Conservation (phyloP, 2,888 invertebrate genomes). For the Hypomecis atomaria region DNA sequence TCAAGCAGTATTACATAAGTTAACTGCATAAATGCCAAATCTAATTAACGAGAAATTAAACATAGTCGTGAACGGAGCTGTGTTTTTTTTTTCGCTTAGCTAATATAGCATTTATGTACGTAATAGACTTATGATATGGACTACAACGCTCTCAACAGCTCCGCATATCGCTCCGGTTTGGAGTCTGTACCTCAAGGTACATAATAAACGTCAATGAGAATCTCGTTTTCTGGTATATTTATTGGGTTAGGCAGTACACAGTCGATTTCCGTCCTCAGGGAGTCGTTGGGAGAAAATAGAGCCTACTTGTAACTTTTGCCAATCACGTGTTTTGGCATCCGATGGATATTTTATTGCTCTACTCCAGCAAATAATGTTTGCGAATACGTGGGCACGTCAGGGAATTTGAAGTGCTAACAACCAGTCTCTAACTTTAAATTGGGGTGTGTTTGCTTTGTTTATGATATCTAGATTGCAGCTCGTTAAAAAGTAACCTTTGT, state of each 20-base stretch:
- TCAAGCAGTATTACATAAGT: too few species aligned
- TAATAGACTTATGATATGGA: too few species aligned
- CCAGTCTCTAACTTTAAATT: conserved; percentile 58
- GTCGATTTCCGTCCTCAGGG: conserved; percentile 38
- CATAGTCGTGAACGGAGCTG: too few species aligned
- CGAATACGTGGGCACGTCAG: conserved; percentile 31
- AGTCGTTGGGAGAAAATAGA: conserved; percentile 45
- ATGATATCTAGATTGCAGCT: conserved; percentile 49
- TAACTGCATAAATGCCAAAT: too few species aligned
- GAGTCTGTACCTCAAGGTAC: background rate
- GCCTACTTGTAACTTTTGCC: conserved; percentile 23
- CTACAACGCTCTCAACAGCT: too few species aligned
- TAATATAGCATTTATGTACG: too few species aligned
- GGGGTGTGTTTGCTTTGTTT: conserved; percentile 45
- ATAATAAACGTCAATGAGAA: conserved; percentile 2
- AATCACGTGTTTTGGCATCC: conserved; percentile 37
- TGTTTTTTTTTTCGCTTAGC: too few species aligned
- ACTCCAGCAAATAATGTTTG: conserved; percentile 53
- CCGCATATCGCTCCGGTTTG: too few species aligned
- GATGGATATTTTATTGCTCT: conserved; percentile 54
- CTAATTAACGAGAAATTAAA: too few species aligned
- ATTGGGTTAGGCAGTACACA: conserved; percentile 32
- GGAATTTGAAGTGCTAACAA: conserved; percentile 51
- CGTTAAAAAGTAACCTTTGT: conserved; percentile 22
- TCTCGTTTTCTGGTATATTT: conserved; percentile 13